Conservation (phyloP, 2,888 invertebrate genomes). For the Coleophora deauratella region DNA sequence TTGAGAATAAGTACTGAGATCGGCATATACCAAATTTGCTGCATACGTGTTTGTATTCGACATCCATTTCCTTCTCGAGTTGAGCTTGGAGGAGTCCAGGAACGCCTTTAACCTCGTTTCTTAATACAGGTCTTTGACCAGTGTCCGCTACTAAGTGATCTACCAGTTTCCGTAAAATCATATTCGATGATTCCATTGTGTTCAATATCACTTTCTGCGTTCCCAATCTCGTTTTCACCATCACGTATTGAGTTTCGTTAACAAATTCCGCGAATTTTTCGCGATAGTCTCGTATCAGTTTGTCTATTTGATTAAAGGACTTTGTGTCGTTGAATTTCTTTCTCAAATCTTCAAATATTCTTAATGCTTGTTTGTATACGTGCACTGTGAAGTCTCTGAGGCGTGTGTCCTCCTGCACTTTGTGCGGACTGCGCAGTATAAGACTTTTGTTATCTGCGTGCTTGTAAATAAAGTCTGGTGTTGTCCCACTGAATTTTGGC, state of each 20-base stretch:
- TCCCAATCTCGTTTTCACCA: conserved; percentile 35
- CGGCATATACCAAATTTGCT: conserved; percentile 32
- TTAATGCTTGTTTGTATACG: conserved; percentile 29
- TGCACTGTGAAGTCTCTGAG: conserved; percentile 31
- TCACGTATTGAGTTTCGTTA: conserved; percentile 24
- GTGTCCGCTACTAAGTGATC: conserved; percentile 26
- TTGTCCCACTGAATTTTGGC: no score
- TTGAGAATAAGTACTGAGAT: conserved; percentile 19
- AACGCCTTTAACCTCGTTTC: conserved; percentile 8
- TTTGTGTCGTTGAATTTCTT: conserved; percentile 9
- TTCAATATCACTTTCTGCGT: conserved; percentile 39
- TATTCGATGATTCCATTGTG: conserved; percentile 35
- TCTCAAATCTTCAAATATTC: conserved; percentile 1
- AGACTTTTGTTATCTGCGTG: conserved; percentile 1
- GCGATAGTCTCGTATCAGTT: conserved; percentile 25
- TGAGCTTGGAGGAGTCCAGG: conserved; percentile 21
- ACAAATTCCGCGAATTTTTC: conserved; percentile 34
- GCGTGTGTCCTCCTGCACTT: conserved; percentile 26
- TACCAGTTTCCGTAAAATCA: conserved; percentile 27
- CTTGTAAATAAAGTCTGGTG: no score
- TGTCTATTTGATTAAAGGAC: conserved; percentile 20
- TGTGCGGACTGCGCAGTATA: conserved; percentile 10
- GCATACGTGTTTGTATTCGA: conserved; percentile 30
- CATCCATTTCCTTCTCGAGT: conserved; percentile 21
- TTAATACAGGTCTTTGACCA: conserved; percentile 13